Base-by-base conservation (phyloP, 2,888 invertebrate genomes). In the Lasioglossum malachurum region DNA sequence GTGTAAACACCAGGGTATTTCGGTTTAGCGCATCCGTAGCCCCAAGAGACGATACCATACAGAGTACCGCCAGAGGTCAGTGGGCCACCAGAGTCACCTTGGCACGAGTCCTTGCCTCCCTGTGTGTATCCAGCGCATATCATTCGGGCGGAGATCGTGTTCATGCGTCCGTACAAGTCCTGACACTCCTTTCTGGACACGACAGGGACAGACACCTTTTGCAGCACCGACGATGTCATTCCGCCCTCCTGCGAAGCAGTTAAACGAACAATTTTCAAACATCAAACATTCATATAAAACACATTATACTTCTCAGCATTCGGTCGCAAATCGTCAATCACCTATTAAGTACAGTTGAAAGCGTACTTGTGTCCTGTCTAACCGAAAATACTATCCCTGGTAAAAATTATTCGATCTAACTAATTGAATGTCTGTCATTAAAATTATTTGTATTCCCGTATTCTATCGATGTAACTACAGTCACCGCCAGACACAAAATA, bases 81-180 rank as follows among this genome's bases (percentile, higher is more conserved):
- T 7, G 96, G 96, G 2, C 96, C 96, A 0, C 96, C 96, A 1
- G 96, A 96, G 89, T 96, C 96, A 0, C 96, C 96, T 91, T 96
- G 96, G 91, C 96, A 96, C 16, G 96, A 96, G 57, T 96, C 96
- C 16, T 96, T 96, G 49, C 96, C 96, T 46, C 96, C 96, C 1
- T 96, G 96, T 4, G 96, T 95, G 85, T 96, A 96, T 53, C 97
- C 97, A 0, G 96, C 97, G 90, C 97, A 96, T 93, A 97, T 96
- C 96, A 97, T 97, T 88, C 96, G 95, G 64, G 92, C 92, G 0
- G 96, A 96, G 71, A 97, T 67, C 0, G 2, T 1, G 1, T 95
- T 95, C 27, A 95, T 92, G 27, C 93, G 91, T 1, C 93, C 87
- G 90, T 96, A 96, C 4, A 96, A 95, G 0, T 90, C 88, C 0